phyloP scores from a whole-genome alignment of 2,797 vertebrate species.

The Characodon lateralis region DNA sequence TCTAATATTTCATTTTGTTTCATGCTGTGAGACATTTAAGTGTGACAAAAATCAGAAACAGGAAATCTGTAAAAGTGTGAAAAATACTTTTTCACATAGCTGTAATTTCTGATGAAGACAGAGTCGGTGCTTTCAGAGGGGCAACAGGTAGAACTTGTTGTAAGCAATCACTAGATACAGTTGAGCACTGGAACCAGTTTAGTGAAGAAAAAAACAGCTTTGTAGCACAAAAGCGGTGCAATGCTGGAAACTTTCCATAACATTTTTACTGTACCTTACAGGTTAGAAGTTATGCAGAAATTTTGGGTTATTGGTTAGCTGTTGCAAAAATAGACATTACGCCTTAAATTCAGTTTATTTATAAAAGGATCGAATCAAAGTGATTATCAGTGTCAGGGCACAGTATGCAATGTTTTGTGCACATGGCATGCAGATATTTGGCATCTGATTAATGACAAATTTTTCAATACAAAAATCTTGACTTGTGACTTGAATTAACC shows the following conservation, averaged over 20 bases:
- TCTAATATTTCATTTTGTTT: too few species aligned
- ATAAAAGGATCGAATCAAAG: neutral
- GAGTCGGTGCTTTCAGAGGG: neutral
- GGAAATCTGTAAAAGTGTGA: too few species aligned
- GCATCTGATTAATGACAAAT: neutral
- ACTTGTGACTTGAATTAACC: neutral
- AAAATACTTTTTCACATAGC: neutral
- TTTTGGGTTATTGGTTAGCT: neutral
- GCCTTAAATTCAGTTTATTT: neutral
- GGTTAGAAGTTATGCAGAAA: neutral
- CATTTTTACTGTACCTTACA: neutral
- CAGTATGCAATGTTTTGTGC: too few species aligned
- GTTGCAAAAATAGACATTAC: neutral
- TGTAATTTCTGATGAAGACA: neutral
- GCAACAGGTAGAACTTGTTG: neutral
- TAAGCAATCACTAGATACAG: neutral
- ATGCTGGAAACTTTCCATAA: too few species aligned
- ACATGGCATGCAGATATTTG: neutral
- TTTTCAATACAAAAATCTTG: neutral
- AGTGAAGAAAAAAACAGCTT: too few species aligned
- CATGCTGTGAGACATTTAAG: neutral
- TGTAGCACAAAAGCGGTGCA: too few species aligned
- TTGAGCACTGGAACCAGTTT: neutral
- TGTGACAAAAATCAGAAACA: neutral
- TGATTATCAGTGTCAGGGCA: neutral